These are phyloP conservation scores for Acanthaster planci DNA, from an alignment of 35 echinoderm and acorn worm genomes.

Conservation along the genomic window DNA sequence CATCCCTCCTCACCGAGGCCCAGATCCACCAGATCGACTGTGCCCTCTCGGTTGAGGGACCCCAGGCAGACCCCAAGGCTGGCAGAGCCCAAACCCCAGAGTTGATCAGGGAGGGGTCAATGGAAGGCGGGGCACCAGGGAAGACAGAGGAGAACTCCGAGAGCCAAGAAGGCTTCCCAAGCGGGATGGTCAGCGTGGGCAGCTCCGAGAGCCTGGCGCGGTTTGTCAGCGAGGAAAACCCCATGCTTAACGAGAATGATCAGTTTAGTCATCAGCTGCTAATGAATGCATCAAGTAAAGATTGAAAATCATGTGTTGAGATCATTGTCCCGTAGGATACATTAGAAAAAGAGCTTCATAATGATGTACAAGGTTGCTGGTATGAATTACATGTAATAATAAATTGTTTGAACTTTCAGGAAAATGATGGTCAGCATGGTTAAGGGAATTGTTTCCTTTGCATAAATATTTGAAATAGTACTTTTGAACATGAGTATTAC, in stretches of 20 bases:
- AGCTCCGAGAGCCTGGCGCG: conserved; percentile 12
- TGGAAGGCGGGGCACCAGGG: not conserved
- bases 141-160: not conserved
- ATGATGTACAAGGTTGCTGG: too few species aligned
- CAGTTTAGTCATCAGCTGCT: not conserved
- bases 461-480: too few species aligned
- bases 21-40: conserved; percentile 49
- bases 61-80: not conserved
- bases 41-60: conserved; percentile 18
- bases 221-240: conserved; percentile 28
- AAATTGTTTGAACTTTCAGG: too few species aligned
- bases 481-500: too few species aligned
- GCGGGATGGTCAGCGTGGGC: not conserved
- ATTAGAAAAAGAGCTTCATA: too few species aligned
- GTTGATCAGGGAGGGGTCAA: not conserved
- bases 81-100: not conserved
- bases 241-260: conserved; percentile 27
- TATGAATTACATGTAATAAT: too few species aligned
- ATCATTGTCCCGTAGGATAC: too few species aligned
- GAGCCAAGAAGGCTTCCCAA: not conserved
- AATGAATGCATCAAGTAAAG: conserved; percentile 1
- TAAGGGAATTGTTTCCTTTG: too few species aligned
- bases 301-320: not conserved
- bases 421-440: too few species aligned
- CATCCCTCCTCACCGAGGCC: conserved; percentile 35